Conservation (phyloP, 2,888 invertebrate species). For the Trissoscelio sp. region DNA sequence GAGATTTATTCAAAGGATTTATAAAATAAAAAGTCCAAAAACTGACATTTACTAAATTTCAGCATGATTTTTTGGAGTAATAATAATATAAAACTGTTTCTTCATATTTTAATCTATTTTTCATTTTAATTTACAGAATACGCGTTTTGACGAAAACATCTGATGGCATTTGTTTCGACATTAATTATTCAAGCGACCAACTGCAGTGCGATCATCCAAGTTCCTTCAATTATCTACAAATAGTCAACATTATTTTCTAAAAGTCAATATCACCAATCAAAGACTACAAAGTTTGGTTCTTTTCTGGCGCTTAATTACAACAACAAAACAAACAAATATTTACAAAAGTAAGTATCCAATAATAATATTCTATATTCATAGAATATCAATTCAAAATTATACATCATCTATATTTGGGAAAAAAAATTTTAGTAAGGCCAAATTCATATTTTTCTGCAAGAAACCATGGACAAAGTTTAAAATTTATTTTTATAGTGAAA, state of each 20-base stretch:
- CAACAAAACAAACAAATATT: no score
- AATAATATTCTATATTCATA: neutral
- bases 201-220: slow-evolving; percentile 27
- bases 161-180: slow-evolving; percentile 59
- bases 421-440: no score
- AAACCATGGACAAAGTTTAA: no score
- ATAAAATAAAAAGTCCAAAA: no score
- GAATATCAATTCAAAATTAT: no score
- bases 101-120: neutral
- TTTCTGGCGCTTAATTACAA: neutral
- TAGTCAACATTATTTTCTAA: slow-evolving; percentile 47
- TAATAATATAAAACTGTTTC: no score
- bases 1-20: no score
- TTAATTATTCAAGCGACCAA: slow-evolving; percentile 18
- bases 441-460: no score
- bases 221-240: slow-evolving; percentile 28
- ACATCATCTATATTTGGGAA: no score
- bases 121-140: slow-evolving; percentile 42
- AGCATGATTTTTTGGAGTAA: no score
- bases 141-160: slow-evolving; percentile 56
- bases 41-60: no score
- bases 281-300: slow-evolving; percentile 14
- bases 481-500: no score
- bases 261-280: slow-evolving; percentile 17
- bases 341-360: slow-evolving; percentile 7